These are phyloP conservation scores for Patella ulyssiponensis DNA, from an alignment of 2,888 invertebrate genomes.

Conservation along the genomic window DNA sequence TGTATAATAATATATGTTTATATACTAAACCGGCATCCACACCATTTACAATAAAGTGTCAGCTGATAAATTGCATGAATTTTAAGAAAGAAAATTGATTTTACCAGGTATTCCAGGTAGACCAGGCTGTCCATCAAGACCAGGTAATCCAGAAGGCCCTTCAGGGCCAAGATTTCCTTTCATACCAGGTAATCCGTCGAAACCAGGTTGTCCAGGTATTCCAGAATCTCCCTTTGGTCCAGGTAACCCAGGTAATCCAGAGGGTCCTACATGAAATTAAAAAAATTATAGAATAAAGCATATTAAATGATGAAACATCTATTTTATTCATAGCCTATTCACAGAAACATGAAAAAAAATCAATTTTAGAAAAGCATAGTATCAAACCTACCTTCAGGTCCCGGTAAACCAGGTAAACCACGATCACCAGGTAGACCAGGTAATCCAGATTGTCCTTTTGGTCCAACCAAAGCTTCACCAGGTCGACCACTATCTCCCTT, in stretches of 20 bases:
- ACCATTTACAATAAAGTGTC: too few relatives aligned
- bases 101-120: constrained; percentile 67
- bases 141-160: constrained; percentile 75
- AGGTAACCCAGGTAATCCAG: constrained; percentile 49
- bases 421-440: constrained; percentile 50
- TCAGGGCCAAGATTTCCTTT: constrained; percentile 58
- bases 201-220: constrained; percentile 58
- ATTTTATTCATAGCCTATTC: too few relatives aligned
- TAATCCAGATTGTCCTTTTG: constrained; percentile 51
- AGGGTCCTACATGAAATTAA: constrained; percentile 31
- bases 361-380: not conserved
- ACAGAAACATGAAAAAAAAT: too few relatives aligned
- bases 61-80: too few relatives aligned
- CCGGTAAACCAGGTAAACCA: constrained; percentile 60
- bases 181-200: constrained; percentile 76
- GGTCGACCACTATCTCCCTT: constrained; percentile 52
- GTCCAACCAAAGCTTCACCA: constrained; percentile 47
- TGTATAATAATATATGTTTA: too few relatives aligned
- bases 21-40: too few relatives aligned
- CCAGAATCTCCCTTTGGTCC: constrained; percentile 67
- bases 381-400: constrained; percentile 37
- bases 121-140: constrained; percentile 73
- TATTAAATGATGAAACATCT: not conserved
- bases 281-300: not conserved
- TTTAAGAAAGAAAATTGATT: not conserved